Evolutionary conservation across 2,888 invertebrate genomes (phyloP), one percentile per base, ranked within the genome.

Genomic region (Gymnosoma rotundatum): DNA sequence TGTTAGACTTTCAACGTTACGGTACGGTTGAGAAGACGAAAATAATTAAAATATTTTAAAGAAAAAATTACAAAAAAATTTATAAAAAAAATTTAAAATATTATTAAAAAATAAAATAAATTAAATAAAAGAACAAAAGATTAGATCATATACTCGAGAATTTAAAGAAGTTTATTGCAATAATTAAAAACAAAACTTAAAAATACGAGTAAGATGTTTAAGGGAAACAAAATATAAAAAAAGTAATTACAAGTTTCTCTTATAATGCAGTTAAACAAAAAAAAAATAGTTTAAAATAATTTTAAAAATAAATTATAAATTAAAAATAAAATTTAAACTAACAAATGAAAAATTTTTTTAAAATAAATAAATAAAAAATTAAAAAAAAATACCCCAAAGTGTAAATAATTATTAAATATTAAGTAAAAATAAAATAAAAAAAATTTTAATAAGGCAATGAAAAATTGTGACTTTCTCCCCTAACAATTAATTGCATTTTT

Each of bases 1-100:
- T 56, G n/a, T 78, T 61, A 70, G 74, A 73, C 78, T 74, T 78
- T 74, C 74, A 70, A 78, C 78, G 50, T 58, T 25, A 48, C 78
- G 81, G 81, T 80, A 50, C 66, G 32, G 69, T 6, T 14, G 1
- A 58, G 14, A 56, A 14, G 45, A 21, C 42, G 21, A 20, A 10
- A 48, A n/a, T 25, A 20, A 63, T 20, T 20, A 2, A n/a, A 48
- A 25, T 52, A 50, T 52, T 12, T n/a, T 5, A 38, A 56, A 36
- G 6, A 21, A 18, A 63, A 56, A 36, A 21, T 5, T 10, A 63
- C 61, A 20, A 58, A 14, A 45, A 70, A 63, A 56, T 12, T 10
- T 8, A 58, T 20, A 20, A 50, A 66, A 48, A 6, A 42, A 14
- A 14, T 42, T 25, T 2, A 25, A 25, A 42, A 48, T n/a, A n/a